Percentiles rank a stretch among this genome's conserved stretches.
Conservation (phyloP, 2,113 vertebrate genomes). For the Stictonetta naevosa region DNA sequence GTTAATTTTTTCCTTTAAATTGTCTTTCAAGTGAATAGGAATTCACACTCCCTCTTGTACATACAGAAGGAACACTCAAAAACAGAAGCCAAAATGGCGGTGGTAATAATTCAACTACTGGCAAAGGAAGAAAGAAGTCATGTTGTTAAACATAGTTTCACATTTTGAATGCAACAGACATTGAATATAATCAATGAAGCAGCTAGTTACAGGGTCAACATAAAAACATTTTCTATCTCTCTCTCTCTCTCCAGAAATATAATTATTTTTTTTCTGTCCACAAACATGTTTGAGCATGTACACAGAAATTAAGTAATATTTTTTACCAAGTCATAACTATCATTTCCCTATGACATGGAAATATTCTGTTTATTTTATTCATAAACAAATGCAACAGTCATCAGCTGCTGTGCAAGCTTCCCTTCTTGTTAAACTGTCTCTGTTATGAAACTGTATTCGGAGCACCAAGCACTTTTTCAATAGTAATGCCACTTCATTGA, state of each 20-base stretch:
- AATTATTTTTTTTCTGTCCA: neutral
- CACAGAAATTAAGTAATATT: neutral
- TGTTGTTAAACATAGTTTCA: neutral
- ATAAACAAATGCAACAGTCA: neutral
- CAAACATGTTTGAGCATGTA: neutral
- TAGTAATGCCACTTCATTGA: neutral
- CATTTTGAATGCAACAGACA: neutral
- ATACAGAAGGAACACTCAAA: neutral
- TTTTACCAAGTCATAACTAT: neutral
- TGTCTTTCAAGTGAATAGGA: neutral
- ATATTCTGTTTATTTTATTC: neutral
- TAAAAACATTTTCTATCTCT: neutral
- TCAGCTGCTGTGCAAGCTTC: neutral
- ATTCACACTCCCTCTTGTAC: neutral
- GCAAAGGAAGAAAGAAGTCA: neutral
- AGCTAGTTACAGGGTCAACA: neutral
- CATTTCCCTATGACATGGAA: neutral
- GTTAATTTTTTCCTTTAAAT: neutral
- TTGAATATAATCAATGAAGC: neutral
- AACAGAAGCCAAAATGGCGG: constrained; percentile 7
- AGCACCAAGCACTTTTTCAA: neutral
- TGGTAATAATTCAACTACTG: neutral
- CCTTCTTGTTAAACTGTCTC: neutral
- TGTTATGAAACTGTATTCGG: neutral
- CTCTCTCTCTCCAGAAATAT: too few species aligned